A percentile compares a stretch with the other conserved stretches of the same genome.
phyloP scores from a whole-genome alignment of 2,888 invertebrate genomes.

The Lycophotia porphyrea region DNA sequence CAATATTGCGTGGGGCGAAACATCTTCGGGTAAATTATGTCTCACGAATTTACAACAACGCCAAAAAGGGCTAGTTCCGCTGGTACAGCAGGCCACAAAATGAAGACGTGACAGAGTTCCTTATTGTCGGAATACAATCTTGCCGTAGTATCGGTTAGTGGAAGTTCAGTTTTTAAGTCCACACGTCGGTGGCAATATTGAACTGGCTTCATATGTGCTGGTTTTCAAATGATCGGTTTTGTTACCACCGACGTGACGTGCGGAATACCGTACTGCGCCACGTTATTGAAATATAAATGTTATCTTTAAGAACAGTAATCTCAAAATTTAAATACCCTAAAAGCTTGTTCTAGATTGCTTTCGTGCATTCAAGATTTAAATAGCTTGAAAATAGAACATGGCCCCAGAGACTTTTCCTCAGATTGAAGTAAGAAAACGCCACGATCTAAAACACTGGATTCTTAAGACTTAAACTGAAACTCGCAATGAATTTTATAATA shows the following conservation, averaged over 20 bases:
- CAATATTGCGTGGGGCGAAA: too few relatives aligned
- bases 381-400: constrained; percentile 14
- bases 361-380: not conserved
- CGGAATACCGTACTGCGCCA: not conserved
- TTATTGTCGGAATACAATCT: too few relatives aligned
- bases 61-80: too few relatives aligned
- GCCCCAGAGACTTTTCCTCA: not conserved
- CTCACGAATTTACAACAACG: too few relatives aligned
- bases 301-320: not conserved
- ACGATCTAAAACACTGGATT: not conserved
- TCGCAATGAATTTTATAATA: not conserved
- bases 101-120: too few relatives aligned
- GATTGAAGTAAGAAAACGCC: not conserved
- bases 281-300: not conserved
- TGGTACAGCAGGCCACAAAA: too few relatives aligned
- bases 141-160: too few relatives aligned
- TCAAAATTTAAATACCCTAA: not conserved
- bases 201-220: too few relatives aligned
- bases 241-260: not conserved
- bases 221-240: not conserved
- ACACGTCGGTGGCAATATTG: too few relatives aligned
- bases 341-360: not conserved
- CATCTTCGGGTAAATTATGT: too few relatives aligned
- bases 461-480: not conserved
- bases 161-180: too few relatives aligned